These are phyloP conservation scores for Manduca sexta DNA, from an alignment of 1,140 invertebrate genomes.

Conservation along the genomic window DNA sequence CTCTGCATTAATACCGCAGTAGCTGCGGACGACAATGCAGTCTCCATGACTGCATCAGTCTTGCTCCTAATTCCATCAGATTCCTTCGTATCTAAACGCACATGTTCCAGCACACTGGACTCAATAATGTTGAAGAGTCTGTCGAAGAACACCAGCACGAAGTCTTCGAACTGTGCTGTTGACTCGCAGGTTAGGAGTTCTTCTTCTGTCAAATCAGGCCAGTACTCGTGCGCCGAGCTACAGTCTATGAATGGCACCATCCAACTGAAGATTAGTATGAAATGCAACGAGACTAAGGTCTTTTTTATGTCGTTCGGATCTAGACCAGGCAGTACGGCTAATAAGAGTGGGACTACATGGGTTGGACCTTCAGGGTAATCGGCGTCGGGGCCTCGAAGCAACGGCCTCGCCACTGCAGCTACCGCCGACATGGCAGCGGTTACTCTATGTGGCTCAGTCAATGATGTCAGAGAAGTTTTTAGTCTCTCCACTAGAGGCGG, in stretches of 20 bases:
- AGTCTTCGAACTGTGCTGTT: slow-evolving; percentile 88
- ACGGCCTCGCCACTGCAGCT: slow-evolving; percentile 79
- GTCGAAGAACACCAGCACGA: slow-evolving; percentile 90
- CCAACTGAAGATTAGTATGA: slow-evolving; percentile 84
- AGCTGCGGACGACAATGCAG: slow-evolving; percentile 80
- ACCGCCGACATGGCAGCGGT: slow-evolving; percentile 86
- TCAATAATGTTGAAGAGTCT: slow-evolving; percentile 84
- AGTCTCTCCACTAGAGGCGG: slow-evolving; percentile 88
- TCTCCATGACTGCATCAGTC: slow-evolving; percentile 81
- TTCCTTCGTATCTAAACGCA: slow-evolving; percentile 77
- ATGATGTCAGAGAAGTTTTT: slow-evolving; percentile 84
- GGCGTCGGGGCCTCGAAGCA: slow-evolving; percentile 78
- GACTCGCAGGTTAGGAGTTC: slow-evolving; percentile 85
- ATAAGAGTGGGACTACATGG: slow-evolving; percentile 87
- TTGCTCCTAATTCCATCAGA: slow-evolving; percentile 76
- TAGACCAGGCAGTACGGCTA: slow-evolving; percentile 87
- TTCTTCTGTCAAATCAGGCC: slow-evolving; percentile 82
- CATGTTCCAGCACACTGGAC: slow-evolving; percentile 79
- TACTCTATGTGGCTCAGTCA: slow-evolving; percentile 91
- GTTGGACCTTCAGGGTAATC: slow-evolving; percentile 84
- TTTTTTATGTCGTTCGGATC: slow-evolving; percentile 94
- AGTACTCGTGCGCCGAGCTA: slow-evolving; percentile 79
- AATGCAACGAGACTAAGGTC: slow-evolving; percentile 84
- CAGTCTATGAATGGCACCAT: slow-evolving; percentile 90
- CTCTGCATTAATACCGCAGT: slow-evolving; percentile 76